Evolutionary conservation across 2,888 invertebrate species (phyloP).

Genomic region (Coecobrya sp.): DNA sequence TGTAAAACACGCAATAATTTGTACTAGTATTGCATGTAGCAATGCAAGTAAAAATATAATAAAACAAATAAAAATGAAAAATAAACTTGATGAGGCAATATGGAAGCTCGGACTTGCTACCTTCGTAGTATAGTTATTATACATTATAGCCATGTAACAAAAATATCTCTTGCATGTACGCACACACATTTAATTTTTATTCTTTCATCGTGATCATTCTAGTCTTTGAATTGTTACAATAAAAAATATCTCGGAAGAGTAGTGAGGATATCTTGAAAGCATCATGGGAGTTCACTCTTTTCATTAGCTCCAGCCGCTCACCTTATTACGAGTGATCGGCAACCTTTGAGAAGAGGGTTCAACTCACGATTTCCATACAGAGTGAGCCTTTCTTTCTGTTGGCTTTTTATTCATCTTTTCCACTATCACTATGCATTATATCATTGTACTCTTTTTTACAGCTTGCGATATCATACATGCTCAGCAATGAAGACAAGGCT

Average conservation of each 20-base stretch:
- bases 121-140: neutral
- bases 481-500: conserved; percentile 64
- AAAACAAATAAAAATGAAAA: neutral
- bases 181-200: conserved; percentile 26
- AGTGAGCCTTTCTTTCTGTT: neutral
- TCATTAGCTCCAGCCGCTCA: conserved; percentile 84
- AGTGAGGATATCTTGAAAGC: conserved; percentile 71
- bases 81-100: neutral
- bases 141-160: neutral
- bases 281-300: conserved; percentile 83
- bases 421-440: conserved; percentile 5
- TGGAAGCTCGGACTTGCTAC: neutral
- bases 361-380: conserved; percentile 81
- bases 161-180: neutral
- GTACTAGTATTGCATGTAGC: neutral
- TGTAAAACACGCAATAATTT: conserved; percentile 2
- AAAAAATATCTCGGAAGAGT: conserved; percentile 45
- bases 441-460: conserved; percentile 42
- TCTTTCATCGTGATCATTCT: conserved; percentile 57
- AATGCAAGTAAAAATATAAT: neutral
- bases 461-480: conserved; percentile 27
- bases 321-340: conserved; percentile 81
- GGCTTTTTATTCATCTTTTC: conserved; percentile 49
- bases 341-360: conserved; percentile 79
- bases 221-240: conserved; percentile 61